Conservation (phyloP, 2,888 invertebrate species). For the Pseudococcus jackbeardsleyi region DNA sequence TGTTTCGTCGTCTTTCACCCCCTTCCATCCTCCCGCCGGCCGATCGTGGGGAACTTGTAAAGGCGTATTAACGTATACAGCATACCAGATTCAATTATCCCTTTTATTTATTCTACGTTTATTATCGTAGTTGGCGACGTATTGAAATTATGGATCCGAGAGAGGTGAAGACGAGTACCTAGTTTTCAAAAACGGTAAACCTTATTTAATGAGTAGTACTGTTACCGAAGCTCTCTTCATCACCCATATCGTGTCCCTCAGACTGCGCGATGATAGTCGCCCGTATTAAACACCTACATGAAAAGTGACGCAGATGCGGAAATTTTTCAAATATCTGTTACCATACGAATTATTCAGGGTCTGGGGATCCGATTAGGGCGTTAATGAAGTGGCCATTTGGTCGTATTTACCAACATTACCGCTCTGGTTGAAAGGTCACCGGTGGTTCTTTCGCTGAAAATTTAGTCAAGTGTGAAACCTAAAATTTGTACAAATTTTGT, state of each 20-base stretch:
- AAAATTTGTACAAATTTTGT: too few relatives aligned
- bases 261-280: too few relatives aligned
- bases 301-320: not conserved
- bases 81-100: conserved; percentile 12
- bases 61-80: not conserved
- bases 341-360: too few relatives aligned
- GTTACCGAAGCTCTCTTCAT: not conserved
- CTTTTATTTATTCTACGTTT: conserved; percentile 23
- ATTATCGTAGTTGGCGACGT: conserved; percentile 10
- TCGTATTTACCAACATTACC: too few relatives aligned
- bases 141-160: conserved; percentile 10
- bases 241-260: not conserved
- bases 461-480: too few relatives aligned
- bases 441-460: too few relatives aligned
- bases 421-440: too few relatives aligned
- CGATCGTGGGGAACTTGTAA: not conserved
- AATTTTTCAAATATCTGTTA: not conserved
- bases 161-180: not conserved
- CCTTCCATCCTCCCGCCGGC: not conserved
- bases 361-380: too few relatives aligned
- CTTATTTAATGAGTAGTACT: not conserved
- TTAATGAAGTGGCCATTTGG: too few relatives aligned
- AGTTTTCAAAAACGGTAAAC: not conserved
- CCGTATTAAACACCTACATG: too few relatives aligned
- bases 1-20: not conserved